Evolutionary conservation across 2,888 invertebrate species (phyloP), one percentile per base, ranked within the genome.

Genomic region (Shargacucullia verbasci): DNA sequence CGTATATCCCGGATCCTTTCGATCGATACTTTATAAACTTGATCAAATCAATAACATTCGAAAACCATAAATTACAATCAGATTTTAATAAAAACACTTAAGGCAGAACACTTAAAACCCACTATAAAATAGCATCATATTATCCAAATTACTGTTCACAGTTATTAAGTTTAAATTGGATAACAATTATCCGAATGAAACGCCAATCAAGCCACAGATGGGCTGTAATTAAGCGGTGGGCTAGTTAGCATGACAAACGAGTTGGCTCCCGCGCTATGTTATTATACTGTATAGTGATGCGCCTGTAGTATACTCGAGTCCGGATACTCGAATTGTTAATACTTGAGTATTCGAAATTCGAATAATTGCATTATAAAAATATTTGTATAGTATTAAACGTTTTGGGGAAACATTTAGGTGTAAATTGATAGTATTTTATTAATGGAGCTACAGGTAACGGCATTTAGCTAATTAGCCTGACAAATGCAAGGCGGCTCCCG

Each of bases 241-340:
- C 81, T 82, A 80, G 83, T 89, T 88, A 87, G 80, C 86, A 87
- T 88, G 85, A 84, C 83, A 87, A 87, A 87, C 83, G 87, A 79
- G 79, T 59, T 41, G 48, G 65, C 61, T 73, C 59, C 69, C 56
- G 52, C 47, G 14, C 71, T 73, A 3, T 68, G 70, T 79, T 79
- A 84, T 84, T 81, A 79, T 55, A 59, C 53, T 35, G 57, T 10
- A 12, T 67, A 73, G 73, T 66, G 62, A 62, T 46, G 64, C 29
- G 55, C 37, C 52, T 47, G 39, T 33, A 37, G 35, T 35, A n/a
- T 59, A 54, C 56, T 63, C 49, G 58, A 40, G 41, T 39, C 34
- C 25, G 40, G 20, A 20, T 20, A 20, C 20, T 20, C 20, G 20
- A 20, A 4, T 20, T 20, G 2, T 3, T 4, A 4, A 20, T 20